These are phyloP conservation scores for Camptogramma bilineatum DNA, from an alignment of 2,888 invertebrate genomes.

Conservation along the genomic window DNA sequence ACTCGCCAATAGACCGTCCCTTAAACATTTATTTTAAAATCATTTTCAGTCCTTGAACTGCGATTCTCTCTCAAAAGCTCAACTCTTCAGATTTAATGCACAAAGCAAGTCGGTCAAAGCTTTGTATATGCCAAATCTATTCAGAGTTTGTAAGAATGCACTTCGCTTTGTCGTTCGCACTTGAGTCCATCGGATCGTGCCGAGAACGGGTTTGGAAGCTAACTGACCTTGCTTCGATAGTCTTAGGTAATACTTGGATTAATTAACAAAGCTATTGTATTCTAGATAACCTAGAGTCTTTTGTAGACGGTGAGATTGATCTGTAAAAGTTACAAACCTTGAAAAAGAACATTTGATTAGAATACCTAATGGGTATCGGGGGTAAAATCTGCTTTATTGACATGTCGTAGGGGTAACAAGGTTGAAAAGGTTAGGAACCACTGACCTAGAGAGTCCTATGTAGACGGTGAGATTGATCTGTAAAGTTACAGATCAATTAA, in stretches of 20 bases:
- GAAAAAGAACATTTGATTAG: too few relatives aligned
- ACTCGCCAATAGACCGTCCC: too few relatives aligned
- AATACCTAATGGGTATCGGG: too few relatives aligned
- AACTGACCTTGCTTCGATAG: constrained; percentile 11
- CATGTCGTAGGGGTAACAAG: too few relatives aligned
- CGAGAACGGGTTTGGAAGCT: constrained; percentile 16
- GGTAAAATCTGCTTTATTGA: too few relatives aligned
- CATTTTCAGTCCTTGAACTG: not conserved
- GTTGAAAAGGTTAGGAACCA: too few relatives aligned
- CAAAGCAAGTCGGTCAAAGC: not conserved
- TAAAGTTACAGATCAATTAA: too few relatives aligned
- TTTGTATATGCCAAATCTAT: constrained; percentile 5
- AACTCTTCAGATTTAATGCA: not conserved
- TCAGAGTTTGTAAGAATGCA: constrained; percentile 14
- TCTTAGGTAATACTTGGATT: not conserved
- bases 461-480: too few relatives aligned
- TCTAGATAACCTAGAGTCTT: not conserved
- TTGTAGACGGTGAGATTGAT: too few relatives aligned
- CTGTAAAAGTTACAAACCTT: too few relatives aligned
- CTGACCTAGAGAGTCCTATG: too few relatives aligned
- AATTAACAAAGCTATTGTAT: not conserved
- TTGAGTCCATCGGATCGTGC: constrained; percentile 24
- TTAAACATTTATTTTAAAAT: too few relatives aligned
- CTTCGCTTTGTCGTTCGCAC: constrained; percentile 9
- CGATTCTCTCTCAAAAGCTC: not conserved